Percentiles rank a stretch among this genome's conserved stretches.
Evolutionary conservation across 2,888 invertebrate species (phyloP).

Genomic region (Psylliodes chrysocephalus): DNA sequence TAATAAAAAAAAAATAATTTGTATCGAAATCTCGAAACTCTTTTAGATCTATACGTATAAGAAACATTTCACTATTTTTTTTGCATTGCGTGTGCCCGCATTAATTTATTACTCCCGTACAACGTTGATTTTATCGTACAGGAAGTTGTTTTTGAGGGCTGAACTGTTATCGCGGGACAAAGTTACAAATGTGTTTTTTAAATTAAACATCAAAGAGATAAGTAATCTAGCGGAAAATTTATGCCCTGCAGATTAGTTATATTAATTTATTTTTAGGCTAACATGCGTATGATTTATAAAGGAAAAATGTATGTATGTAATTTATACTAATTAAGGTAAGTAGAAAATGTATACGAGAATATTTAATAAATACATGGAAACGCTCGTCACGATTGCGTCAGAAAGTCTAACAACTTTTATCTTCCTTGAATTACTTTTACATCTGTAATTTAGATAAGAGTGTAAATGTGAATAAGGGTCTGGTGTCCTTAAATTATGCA

Average conservation of each 20-base stretch:
- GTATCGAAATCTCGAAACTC: too few species aligned
- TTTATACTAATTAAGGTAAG: too few species aligned
- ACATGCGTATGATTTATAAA: not conserved
- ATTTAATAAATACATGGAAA: too few species aligned
- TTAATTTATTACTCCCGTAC: constrained; percentile 35
- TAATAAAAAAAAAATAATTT: too few species aligned
- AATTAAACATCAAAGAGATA: constrained; percentile 37
- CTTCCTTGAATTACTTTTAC: too few species aligned
- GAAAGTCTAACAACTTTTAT: too few species aligned
- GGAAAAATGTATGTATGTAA: not conserved
- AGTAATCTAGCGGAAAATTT: constrained; percentile 26
- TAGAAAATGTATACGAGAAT: too few species aligned
- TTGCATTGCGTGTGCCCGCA: constrained; percentile 30
- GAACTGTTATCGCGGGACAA: constrained; percentile 32
- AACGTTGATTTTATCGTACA: constrained; percentile 31
- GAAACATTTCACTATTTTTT: constrained; percentile 13
- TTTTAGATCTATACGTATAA: too few species aligned
- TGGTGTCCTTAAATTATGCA: too few species aligned
- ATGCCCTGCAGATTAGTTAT: constrained; percentile 4
- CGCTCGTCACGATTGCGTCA: too few species aligned
- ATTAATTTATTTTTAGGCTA: constrained; percentile 1
- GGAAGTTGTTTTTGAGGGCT: constrained; percentile 36
- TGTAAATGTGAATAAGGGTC: too few species aligned
- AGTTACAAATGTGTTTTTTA: constrained; percentile 36
- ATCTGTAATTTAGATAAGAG: too few species aligned